phyloP scores from a whole-genome alignment of 2,797 vertebrate species.

The Hyperoplus lanceolatus region DNA sequence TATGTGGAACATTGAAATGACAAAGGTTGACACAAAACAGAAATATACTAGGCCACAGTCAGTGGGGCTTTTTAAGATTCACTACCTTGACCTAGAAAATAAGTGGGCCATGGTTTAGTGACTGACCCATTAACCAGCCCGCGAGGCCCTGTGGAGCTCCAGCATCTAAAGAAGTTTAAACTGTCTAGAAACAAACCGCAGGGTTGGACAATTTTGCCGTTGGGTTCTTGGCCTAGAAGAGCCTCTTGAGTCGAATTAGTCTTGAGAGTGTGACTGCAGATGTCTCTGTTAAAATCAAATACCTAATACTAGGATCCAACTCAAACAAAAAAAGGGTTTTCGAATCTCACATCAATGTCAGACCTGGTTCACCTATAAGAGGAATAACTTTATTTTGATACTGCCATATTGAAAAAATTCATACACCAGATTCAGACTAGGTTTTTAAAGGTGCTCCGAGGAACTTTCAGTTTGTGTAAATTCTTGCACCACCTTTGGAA shows the following conservation, averaged over 20 bases:
- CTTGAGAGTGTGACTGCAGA: neutral
- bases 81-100: slow-evolving; percentile 23
- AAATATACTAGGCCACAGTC: neutral
- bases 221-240: neutral
- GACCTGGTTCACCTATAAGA: neutral
- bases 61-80: neutral
- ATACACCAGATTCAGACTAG: neutral
- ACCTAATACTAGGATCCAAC: neutral
- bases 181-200: neutral
- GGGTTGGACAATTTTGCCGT: neutral
- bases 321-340: neutral
- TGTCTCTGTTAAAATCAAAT: neutral
- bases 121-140: slow-evolving; percentile 31
- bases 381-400: neutral
- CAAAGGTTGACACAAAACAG: no score
- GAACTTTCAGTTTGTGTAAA: no score
- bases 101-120: slow-evolving; percentile 42
- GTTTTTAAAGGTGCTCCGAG: no score
- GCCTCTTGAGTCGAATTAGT: slow-evolving; percentile 4
- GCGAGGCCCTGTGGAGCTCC: slow-evolving; percentile 6
- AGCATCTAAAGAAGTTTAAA: neutral
- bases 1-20: no score
- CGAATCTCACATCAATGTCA: neutral
- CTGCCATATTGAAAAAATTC: neutral
- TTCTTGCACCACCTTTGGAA: no score